Conservation (phyloP, 2,888 invertebrate genomes). For the Drosophila acutilabella region DNA sequence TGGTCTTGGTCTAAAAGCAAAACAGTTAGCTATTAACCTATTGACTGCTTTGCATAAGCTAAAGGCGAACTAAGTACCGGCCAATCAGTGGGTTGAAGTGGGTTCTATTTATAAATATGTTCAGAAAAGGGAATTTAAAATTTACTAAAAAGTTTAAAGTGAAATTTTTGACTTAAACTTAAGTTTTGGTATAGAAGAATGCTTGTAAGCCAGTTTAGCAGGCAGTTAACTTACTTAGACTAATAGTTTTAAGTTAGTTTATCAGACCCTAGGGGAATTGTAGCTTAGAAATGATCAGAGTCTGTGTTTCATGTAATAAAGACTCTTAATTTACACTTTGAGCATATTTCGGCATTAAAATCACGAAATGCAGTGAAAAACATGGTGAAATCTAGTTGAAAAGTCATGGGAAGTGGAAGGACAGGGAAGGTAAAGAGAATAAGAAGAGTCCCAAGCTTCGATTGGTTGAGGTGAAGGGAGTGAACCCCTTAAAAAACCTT, state of each 20-base stretch:
- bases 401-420: background rate
- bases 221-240: too few relatives aligned
- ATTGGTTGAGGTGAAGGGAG: conserved; percentile 52
- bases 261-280: too few relatives aligned
- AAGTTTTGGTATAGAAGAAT: too few relatives aligned
- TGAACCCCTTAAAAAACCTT: conserved; percentile 8
- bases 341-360: conserved; percentile 6
- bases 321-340: too few relatives aligned
- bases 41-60: conserved; percentile 55
- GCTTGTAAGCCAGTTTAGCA: too few relatives aligned
- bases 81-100: conserved; percentile 13
- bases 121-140: background rate
- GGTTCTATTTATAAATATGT: conserved; percentile 10
- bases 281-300: too few relatives aligned
- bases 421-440: background rate
- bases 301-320: too few relatives aligned
- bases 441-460: conserved; percentile 19
- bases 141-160: too few relatives aligned
- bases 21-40: conserved; percentile 44
- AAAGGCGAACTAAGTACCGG: conserved; percentile 31
- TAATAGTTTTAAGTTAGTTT: too few relatives aligned
- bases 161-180: too few relatives aligned
- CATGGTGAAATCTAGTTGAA: conserved; percentile 30
- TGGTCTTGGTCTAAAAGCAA: conserved; percentile 30
- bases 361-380: conserved; percentile 28